Evolutionary conservation across 2,113 vertebrate genomes (phyloP), one percentile per base, ranked within the genome.

Genomic region (Agelaius tricolor): DNA sequence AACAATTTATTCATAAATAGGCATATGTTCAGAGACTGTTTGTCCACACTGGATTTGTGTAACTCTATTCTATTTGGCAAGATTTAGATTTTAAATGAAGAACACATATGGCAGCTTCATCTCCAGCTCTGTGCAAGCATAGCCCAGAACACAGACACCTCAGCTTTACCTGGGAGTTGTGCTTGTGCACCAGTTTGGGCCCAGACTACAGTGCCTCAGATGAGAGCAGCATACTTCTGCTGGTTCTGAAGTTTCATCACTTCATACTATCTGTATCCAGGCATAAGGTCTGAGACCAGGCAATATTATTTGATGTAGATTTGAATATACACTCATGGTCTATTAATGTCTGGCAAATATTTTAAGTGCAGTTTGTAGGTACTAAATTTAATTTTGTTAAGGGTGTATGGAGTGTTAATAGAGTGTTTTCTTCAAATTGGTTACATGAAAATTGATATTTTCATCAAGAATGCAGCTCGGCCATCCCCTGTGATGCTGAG

Each of bases 31-130:
- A 78, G 76, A 93, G 65, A 57, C 72, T 80, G 28, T 87, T 37
- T 44, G 75, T 90, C 72, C 41, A 6, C 76, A 77, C 5, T 57
- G 47, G 52, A 81, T 92, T 94, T 93, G 57, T 67, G 41, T 31
- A 72, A 75, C 39, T 76, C 31, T 47, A 26, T 65, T 57, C 27
- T 46, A 49, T 83, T 94, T 77, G 92, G 35, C 14, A 86, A 84
- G 65, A 90, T 80, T 86, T 74, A 76, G 57, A 80, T 21, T 77
- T 61, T n/a, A 94, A 94, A 93, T 44, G 37, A 91, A 86, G 85
- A 67, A 10, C 46, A 63, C 20, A 67, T 69, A 62, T 8, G 47
- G 57, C 33, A 37, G 51, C 52, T 96, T 80, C 39, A 37, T 74
- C 35, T 87, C 39, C 65, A 44, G 12, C 43, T 84, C 51, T 86